Base-by-base conservation (phyloP, 2,797 vertebrate species). In the Mus spretus region DNA sequence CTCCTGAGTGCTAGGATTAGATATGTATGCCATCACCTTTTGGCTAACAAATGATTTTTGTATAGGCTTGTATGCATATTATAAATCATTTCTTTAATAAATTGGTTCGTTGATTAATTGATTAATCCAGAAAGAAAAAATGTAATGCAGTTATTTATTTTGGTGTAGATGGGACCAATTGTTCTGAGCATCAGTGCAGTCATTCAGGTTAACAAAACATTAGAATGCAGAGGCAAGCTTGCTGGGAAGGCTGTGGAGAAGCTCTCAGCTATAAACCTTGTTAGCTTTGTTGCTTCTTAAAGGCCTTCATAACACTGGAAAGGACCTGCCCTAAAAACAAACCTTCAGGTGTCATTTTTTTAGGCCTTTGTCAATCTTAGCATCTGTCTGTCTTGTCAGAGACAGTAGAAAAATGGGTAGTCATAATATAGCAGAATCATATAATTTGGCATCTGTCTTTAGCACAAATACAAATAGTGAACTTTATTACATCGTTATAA, bases 381-480 rank as follows among this genome's bases (percentile, higher is more conserved):
- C 31, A 37, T 85, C 78, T 92, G 44, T 14, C 31, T 80, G 26
- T 70, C 47, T 19, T 22, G 26, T 78, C 80, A 86, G 24, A n/a
- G 26, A 82, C 4, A 40, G 7, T 7, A 12, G 50, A 87, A 94
- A 75, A 81, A 44, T 1, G 19, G 17, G 2, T 31, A 55, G 57
- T 3, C 20, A 40, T 81, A 59, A n/a, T 61, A 20, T 57, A 5
- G 44, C 8, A 2, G 24, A 31, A 40, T 75, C 83, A 9, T 50
- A 34, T 12, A 34, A 50, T 31, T 93, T 34, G 20, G 31, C 37
- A 57, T 31, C 5, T 65, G 40, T 74, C 22, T 75, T 80, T 28
- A 94, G 55, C 4, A 70, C 47, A 80, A 79, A 91, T 55, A 70
- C 20, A 94, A 44, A 82, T 57, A 34, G 55, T 91, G 31, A 89